phyloP scores from a whole-genome alignment of 2,888 invertebrate genomes.

The Anagyrus pseudococci region DNA sequence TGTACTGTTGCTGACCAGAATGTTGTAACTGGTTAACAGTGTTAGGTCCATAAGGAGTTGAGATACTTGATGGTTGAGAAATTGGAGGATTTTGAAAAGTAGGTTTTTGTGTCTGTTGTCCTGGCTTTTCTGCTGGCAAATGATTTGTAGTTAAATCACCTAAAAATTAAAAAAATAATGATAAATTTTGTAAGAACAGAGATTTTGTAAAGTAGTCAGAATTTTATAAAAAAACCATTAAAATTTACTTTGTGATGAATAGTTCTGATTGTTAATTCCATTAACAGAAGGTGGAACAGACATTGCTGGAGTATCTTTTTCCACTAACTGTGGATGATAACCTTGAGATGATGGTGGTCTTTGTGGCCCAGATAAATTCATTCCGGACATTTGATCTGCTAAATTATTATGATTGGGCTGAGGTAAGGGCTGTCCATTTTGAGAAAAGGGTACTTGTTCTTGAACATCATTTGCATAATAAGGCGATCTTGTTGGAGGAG shows the following conservation, averaged over 20 bases:
- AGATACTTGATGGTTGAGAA: conserved; percentile 46
- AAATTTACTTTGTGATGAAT: conserved; percentile 36
- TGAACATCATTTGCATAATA: conserved; percentile 49
- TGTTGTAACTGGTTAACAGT: conserved; percentile 33
- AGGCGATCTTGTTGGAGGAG: conserved; percentile 45
- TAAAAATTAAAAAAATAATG: conserved; percentile 10
- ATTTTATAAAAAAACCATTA: neutral
- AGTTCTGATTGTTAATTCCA: conserved; percentile 46
- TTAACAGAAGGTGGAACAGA: conserved; percentile 46
- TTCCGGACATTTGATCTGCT: conserved; percentile 52
- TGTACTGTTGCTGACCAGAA: conserved; percentile 35
- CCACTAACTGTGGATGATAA: conserved; percentile 43
- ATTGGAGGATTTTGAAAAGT: conserved; percentile 36
- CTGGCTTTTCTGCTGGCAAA: conserved; percentile 20
- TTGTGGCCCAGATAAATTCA: conserved; percentile 48
- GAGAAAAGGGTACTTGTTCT: conserved; percentile 40
- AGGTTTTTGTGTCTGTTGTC: conserved; percentile 29
- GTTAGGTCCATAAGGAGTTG: conserved; percentile 46
- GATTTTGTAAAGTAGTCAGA: conserved; percentile 4
- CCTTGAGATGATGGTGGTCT: conserved; percentile 47
- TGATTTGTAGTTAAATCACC: conserved; percentile 24
- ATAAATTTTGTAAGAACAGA: neutral
- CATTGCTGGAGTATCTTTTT: conserved; percentile 43
- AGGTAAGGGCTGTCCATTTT: conserved; percentile 41
- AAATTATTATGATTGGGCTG: conserved; percentile 47